Conservation (phyloP, 1,140 invertebrate species). For the Euura saliciscinereae region DNA sequence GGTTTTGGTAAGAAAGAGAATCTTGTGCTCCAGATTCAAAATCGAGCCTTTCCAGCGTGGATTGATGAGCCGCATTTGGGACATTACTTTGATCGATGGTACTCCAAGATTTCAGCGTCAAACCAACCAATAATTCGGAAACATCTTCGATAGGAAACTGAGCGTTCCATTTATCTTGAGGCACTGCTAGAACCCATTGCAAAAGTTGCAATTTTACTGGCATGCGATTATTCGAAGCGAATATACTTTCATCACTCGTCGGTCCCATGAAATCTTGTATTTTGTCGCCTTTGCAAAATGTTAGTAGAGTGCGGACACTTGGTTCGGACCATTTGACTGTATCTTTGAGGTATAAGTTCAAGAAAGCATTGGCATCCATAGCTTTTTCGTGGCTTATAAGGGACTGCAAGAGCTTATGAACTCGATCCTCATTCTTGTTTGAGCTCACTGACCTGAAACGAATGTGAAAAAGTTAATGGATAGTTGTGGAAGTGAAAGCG, state of each 20-base stretch:
- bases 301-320: constrained; percentile 50
- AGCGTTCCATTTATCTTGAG: constrained; percentile 24
- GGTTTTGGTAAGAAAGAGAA: neutral
- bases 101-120: constrained; percentile 44
- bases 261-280: constrained; percentile 31
- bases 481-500: neutral
- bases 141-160: constrained; percentile 28
- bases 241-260: constrained; percentile 22
- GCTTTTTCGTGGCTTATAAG: constrained; percentile 45
- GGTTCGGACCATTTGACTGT: constrained; percentile 45
- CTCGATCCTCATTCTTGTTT: constrained; percentile 48
- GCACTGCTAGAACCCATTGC: constrained; percentile 35
- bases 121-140: constrained; percentile 39
- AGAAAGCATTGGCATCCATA: constrained; percentile 40
- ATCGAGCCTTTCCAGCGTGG: constrained; percentile 21
- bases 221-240: constrained; percentile 19
- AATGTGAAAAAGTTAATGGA: neutral
- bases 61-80: constrained; percentile 13
- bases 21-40: constrained; percentile 35
- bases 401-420: constrained; percentile 49
- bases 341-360: constrained; percentile 52
- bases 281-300: constrained; percentile 35
- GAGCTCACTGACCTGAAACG: constrained; percentile 43
- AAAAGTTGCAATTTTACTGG: constrained; percentile 37
- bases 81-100: constrained; percentile 15